Conservation (phyloP, 2,888 invertebrate genomes). For the Cerastis leucographa region DNA sequence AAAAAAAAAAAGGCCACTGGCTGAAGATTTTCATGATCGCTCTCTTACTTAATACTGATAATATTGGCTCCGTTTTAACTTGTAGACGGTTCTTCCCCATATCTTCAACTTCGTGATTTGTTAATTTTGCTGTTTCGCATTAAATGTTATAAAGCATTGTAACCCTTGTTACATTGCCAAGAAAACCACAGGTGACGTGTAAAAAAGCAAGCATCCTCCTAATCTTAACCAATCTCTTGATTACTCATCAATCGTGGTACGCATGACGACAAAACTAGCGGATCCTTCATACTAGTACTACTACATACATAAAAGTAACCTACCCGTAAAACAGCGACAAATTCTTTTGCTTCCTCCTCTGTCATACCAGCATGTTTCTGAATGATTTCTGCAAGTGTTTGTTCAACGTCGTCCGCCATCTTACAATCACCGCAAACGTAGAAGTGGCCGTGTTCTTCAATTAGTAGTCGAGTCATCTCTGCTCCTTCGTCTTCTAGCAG, state of each 20-base stretch:
- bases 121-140: not conserved
- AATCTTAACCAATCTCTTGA: not conserved
- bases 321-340: conserved; percentile 96
- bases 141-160: not conserved
- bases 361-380: conserved; percentile 92
- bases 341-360: conserved; percentile 95
- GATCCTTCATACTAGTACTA: too few species aligned
- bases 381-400: conserved; percentile 95
- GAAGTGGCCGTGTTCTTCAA: conserved; percentile 95
- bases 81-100: not conserved
- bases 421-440: conserved; percentile 99
- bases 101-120: not conserved
- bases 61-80: not conserved
- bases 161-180: not conserved
- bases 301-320: conserved; percentile 74
- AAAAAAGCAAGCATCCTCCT: not conserved
- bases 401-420: conserved; percentile 99
- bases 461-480: conserved; percentile 94
- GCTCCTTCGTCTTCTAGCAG: conserved; percentile 94
- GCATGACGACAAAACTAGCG: too few species aligned
- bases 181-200: not conserved
- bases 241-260: not conserved
- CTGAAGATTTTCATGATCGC: not conserved
- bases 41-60: not conserved
- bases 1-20: too few species aligned